A percentile compares a stretch with the other conserved stretches of the same genome.
phyloP scores from a whole-genome alignment of 2,113 vertebrate species.

The Suncus etruscus region DNA sequence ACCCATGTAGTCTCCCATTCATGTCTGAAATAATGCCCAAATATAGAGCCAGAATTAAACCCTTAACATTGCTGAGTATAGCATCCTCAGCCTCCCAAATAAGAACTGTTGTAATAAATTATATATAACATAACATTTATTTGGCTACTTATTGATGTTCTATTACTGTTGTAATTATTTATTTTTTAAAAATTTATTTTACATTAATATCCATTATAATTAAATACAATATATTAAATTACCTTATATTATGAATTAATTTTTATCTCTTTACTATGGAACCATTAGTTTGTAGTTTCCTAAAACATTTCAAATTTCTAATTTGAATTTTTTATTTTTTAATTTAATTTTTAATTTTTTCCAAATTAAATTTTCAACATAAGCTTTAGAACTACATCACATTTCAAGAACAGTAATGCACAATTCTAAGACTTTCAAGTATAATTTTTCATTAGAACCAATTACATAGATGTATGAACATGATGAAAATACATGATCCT shows the following conservation, averaged over 20 bases:
- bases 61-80: too few relatives aligned
- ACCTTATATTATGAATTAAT: background rate
- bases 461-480: background rate
- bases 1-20: too few relatives aligned
- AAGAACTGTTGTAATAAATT: too few relatives aligned
- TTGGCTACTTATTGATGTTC: background rate
- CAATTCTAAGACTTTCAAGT: constrained; percentile 9
- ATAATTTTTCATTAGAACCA: background rate
- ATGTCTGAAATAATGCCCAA: too few relatives aligned
- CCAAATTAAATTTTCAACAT: background rate
- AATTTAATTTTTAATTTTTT: too few relatives aligned
- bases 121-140: background rate
- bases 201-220: background rate
- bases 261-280: background rate
- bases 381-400: background rate
- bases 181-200: background rate
- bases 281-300: background rate
- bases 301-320: constrained; percentile 30
- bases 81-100: too few relatives aligned
- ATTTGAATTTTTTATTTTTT: too few relatives aligned
- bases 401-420: constrained; percentile 10
- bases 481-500: background rate
- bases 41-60: too few relatives aligned
- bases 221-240: background rate
- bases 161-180: background rate